These are phyloP conservation scores for Styela clava DNA, from an alignment of 23 tunicate species.

Conservation along the genomic window DNA sequence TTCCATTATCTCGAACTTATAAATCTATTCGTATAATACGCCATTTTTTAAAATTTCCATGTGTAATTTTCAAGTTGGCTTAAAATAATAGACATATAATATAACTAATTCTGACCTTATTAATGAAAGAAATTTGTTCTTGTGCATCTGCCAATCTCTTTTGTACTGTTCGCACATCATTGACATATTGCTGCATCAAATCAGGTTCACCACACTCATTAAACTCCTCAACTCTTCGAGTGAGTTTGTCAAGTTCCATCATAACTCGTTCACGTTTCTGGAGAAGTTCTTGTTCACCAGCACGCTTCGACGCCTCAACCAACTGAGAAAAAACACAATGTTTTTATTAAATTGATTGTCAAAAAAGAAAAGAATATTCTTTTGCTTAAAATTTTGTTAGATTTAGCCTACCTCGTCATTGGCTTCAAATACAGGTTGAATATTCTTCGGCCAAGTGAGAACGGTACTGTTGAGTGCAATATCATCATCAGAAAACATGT, in stretches of 20 bases:
- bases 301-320: slow-evolving; percentile 82
- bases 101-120: too few relatives aligned
- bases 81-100: too few relatives aligned
- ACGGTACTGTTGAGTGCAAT: slow-evolving; percentile 86
- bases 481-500: slow-evolving; percentile 78
- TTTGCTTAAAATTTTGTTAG: too few relatives aligned
- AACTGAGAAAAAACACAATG: slow-evolving; percentile 30
- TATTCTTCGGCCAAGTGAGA: slow-evolving; percentile 71
- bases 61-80: too few relatives aligned
- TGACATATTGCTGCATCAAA: slow-evolving; percentile 94
- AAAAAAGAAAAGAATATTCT: too few relatives aligned
- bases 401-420: slow-evolving; percentile 88
- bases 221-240: slow-evolving; percentile 73
- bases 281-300: slow-evolving; percentile 76
- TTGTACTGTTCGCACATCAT: slow-evolving; percentile 73
- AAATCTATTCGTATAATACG: too few relatives aligned
- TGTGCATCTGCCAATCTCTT: slow-evolving; percentile 72
- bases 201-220: slow-evolving; percentile 91
- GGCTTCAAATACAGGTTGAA: slow-evolving; percentile 66
- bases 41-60: too few relatives aligned
- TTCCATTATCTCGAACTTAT: too few relatives aligned
- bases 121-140: slow-evolving; percentile 80
- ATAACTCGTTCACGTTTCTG: slow-evolving; percentile 74
- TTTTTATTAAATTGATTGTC: not conserved
- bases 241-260: slow-evolving; percentile 81